phyloP scores from a whole-genome alignment of 92 coral and sea anemone species.

The Pocillopora grandis region DNA sequence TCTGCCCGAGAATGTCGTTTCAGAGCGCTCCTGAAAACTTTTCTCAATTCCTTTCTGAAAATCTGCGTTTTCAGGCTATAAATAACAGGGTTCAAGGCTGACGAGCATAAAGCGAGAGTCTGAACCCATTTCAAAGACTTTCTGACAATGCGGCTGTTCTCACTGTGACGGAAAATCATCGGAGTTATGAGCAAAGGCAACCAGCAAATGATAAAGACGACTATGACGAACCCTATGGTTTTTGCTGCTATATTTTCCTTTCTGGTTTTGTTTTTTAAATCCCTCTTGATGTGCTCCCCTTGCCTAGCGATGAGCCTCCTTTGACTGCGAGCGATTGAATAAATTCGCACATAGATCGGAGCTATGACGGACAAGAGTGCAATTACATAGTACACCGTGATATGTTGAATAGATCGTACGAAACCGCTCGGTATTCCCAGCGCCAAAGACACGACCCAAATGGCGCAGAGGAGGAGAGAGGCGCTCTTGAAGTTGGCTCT shows the following conservation, averaged over 20 bases:
- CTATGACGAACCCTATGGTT: conserved; percentile 82
- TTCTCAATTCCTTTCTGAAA: conserved; percentile 59
- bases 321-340: conserved; percentile 81
- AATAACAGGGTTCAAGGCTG: conserved; percentile 84
- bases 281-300: conserved; percentile 51
- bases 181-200: conserved; percentile 82
- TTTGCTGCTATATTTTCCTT: conserved; percentile 78
- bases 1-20: conserved; percentile 17
- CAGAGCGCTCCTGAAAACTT: conserved; percentile 19
- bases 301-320: conserved; percentile 60
- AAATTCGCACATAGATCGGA: conserved; percentile 81
- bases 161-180: conserved; percentile 56
- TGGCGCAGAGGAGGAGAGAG: conserved; percentile 42
- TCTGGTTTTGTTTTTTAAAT: conserved; percentile 36
- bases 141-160: conserved; percentile 31
- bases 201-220: conserved; percentile 85
- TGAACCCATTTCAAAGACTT: conserved; percentile 78
- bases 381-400: conserved; percentile 61
- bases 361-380: conserved; percentile 59
- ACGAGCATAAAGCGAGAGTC: conserved; percentile 85
- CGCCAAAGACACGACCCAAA: conserved; percentile 67
- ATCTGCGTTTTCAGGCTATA: conserved; percentile 77
- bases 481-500: conserved; percentile 62
- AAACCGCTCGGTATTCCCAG: conserved; percentile 71
- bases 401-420: conserved; percentile 22